phyloP scores from a whole-genome alignment of 1,140 invertebrate genomes.

The Bombus pyrosoma region DNA sequence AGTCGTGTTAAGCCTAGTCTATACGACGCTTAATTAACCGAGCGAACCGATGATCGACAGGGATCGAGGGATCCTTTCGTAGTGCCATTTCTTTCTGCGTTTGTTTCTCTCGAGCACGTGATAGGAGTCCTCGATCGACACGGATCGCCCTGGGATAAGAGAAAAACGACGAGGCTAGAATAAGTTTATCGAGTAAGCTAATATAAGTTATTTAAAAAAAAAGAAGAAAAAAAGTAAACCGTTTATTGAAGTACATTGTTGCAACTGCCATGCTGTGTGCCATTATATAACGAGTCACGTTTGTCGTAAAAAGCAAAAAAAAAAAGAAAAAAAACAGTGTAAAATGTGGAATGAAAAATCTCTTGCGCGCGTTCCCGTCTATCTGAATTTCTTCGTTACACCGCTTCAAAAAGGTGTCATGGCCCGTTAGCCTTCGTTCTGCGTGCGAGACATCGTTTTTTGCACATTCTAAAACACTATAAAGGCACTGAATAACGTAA shows the following conservation, averaged over 20 bases:
- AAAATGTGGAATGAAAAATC: slow-evolving; percentile 39
- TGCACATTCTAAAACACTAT: neutral
- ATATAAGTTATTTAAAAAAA: slow-evolving; percentile 71
- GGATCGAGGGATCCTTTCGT: slow-evolving; percentile 34
- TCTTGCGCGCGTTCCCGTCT: slow-evolving; percentile 59
- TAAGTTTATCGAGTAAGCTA: slow-evolving; percentile 62
- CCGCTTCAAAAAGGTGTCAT: slow-evolving; percentile 33
- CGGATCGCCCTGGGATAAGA: neutral
- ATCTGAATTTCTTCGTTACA: slow-evolving; percentile 45
- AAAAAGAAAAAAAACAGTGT: slow-evolving; percentile 29
- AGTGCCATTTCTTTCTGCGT: slow-evolving; percentile 13
- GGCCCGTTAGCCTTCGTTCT: slow-evolving; percentile 23
- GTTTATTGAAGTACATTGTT: slow-evolving; percentile 81
- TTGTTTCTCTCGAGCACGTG: slow-evolving; percentile 6
- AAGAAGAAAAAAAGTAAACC: slow-evolving; percentile 62
- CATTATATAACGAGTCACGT: slow-evolving; percentile 80
- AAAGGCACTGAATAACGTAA: neutral
- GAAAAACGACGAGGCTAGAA: slow-evolving; percentile 51
- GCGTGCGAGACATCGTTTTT: neutral
- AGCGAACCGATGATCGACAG: slow-evolving; percentile 33
- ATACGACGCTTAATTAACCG: slow-evolving; percentile 55
- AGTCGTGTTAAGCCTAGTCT: slow-evolving; percentile 54
- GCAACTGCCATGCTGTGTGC: slow-evolving; percentile 83
- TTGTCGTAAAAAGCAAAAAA: slow-evolving; percentile 72
- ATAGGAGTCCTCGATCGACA: slow-evolving; percentile 5